Base-by-base conservation (phyloP, 2,888 invertebrate genomes). In the Microdon myrmicae region DNA sequence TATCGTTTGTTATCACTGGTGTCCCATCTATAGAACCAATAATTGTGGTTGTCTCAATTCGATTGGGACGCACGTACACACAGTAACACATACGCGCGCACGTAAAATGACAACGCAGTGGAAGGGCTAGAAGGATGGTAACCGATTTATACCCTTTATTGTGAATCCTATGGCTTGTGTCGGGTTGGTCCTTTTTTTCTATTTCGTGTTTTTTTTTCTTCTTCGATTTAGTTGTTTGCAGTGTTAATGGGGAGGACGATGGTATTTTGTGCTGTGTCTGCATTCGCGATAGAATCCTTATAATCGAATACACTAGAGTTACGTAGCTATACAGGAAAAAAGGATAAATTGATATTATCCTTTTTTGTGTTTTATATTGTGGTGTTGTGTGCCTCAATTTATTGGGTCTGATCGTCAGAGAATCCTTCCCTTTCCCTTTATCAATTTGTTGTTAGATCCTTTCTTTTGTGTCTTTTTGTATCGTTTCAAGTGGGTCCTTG, bases 11-110 rank as follows among this genome's bases (percentile, higher is more conserved):
- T 64, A 64, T 64, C 64, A 32, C 17, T 38, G 22, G 31, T 43
- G 51, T 41, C 51, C 58, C 64, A 64, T 64, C 64, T 58, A 41
- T 58, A 9, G 41, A 37, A 43, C 64, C 58, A 64, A 64, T 64
- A 64, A 64, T 64, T 64, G 64, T 58, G 64, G 64, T 64, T 64
- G 64, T 64, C 58, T 64, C 64, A 58, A 61, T 61, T 45, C 61
- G 49, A 58, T 47, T 32, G 45, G 35, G 29, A 20, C 31, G 22
- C 29, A 55, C 22, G 31, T 22, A 35, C 41, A 29, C 12, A 35
- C 26, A n/a, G n/a, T n/a, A n/a, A n/a, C n/a, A n/a, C n/a, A n/a
- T n/a, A 16, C 9, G 37, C 12, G 10, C 6, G n/a, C 13, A 43
- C 16, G 10, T 9, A 35, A 20, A 20, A 3, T 25, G 8, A 19